These are phyloP conservation scores for Meloidogyne floridensis DNA, from an alignment of 1,140 invertebrate genomes.

Conservation along the genomic window DNA sequence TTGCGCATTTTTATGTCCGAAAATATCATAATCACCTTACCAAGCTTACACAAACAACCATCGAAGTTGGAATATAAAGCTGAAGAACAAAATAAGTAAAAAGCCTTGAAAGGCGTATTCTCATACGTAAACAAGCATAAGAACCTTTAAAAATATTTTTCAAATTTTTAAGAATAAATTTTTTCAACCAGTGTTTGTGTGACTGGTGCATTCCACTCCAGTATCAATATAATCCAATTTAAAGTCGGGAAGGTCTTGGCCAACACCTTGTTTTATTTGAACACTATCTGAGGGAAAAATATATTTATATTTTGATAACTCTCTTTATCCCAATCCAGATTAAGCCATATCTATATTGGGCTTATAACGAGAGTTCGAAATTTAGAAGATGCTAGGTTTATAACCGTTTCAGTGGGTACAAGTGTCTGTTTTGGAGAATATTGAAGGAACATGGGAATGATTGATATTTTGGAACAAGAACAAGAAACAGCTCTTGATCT, in stretches of 20 bases:
- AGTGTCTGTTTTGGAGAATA: too few species aligned
- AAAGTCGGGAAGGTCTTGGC: constrained; percentile 53
- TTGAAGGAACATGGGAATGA: too few species aligned
- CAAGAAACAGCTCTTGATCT: too few species aligned
- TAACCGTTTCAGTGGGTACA: too few species aligned
- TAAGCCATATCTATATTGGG: too few species aligned
- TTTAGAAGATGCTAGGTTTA: too few species aligned
- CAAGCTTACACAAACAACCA: constrained; percentile 48
- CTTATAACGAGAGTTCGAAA: too few species aligned
- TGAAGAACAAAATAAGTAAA: constrained; percentile 55
- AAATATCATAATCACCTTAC: not conserved
- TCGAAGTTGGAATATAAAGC: constrained; percentile 48
- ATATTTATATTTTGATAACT: too few species aligned
- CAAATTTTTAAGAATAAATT: not conserved
- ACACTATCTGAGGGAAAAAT: constrained; percentile 1
- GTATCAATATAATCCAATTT: constrained; percentile 47
- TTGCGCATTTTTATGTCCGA: not conserved
- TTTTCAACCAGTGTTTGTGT: constrained; percentile 51
- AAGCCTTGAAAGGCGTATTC: constrained; percentile 39
- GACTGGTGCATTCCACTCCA: constrained; percentile 50
- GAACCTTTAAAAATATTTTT: constrained; percentile 32
- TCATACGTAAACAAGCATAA: constrained; percentile 53
- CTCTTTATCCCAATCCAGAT: too few species aligned
- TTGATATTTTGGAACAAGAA: too few species aligned
- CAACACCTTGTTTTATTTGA: constrained; percentile 47